Percentiles rank a stretch among this genome's conserved stretches.
Evolutionary conservation across 2,113 vertebrate genomes (phyloP).

Genomic region (Macrotus californicus): DNA sequence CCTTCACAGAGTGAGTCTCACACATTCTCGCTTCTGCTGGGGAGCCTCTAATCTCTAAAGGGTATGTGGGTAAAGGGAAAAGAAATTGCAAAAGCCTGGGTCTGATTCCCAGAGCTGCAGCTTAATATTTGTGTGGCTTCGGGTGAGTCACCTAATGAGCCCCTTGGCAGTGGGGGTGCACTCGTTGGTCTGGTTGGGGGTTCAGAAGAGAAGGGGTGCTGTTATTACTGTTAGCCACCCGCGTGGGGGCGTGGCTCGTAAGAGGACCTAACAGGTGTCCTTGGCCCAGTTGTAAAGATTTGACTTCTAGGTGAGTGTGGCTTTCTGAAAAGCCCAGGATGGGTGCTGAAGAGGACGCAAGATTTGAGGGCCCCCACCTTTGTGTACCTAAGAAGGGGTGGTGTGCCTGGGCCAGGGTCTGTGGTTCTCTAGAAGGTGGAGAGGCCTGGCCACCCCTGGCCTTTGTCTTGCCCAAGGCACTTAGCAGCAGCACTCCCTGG

Average conservation of each 20-base stretch:
- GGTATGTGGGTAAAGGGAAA: background rate
- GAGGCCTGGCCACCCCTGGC: background rate
- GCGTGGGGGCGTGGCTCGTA: fast-evolving
- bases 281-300: background rate
- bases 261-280: background rate
- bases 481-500: background rate
- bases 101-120: background rate
- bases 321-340: background rate
- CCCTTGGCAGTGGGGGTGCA: background rate
- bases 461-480: background rate
- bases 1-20: background rate
- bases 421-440: background rate
- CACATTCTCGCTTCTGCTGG: background rate
- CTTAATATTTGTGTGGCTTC: background rate
- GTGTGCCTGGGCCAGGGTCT: too few relatives aligned
- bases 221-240: background rate
- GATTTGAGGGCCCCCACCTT: background rate
- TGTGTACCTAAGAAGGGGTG: background rate
- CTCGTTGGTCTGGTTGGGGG: background rate
- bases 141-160: background rate
- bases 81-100: background rate
- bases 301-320: background rate
- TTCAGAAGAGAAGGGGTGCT: background rate
- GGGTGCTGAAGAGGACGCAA: background rate
- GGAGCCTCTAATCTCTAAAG: background rate